Evolutionary conservation across 1,140 invertebrate species (phyloP).

Genomic region (Popillia japonica): DNA sequence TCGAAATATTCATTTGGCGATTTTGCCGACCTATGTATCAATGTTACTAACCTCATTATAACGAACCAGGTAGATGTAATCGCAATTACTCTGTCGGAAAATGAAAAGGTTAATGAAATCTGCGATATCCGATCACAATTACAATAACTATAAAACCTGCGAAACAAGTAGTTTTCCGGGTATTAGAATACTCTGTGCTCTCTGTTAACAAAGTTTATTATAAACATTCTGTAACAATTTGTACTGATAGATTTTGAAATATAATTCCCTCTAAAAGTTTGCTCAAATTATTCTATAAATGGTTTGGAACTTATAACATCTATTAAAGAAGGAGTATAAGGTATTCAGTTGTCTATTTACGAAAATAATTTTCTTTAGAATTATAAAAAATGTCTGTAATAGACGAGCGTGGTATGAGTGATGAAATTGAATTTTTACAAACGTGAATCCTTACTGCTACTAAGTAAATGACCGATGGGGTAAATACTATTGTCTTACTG

Average conservation of each 20-base stretch:
- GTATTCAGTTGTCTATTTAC: too few species aligned
- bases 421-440: too few species aligned
- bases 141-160: not conserved
- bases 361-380: too few species aligned
- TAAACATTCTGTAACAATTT: not conserved
- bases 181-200: not conserved
- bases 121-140: not conserved
- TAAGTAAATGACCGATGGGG: too few species aligned
- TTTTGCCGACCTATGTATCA: not conserved
- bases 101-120: not conserved
- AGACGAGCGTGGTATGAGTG: too few species aligned
- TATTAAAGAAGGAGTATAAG: too few species aligned
- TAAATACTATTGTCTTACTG: too few species aligned
- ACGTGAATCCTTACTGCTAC: too few species aligned
- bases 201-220: not conserved
- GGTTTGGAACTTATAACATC: too few species aligned
- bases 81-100: not conserved
- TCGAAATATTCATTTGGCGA: conserved; percentile 8
- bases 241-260: not conserved
- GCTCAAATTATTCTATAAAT: too few species aligned
- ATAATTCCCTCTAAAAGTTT: too few species aligned
- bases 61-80: not conserved
- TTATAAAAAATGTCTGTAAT: too few species aligned
- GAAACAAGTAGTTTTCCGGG: not conserved
- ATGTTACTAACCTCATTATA: conserved; percentile 5